phyloP scores from a whole-genome alignment of 2,888 invertebrate genomes.

The Trileptium ribeirensis region DNA sequence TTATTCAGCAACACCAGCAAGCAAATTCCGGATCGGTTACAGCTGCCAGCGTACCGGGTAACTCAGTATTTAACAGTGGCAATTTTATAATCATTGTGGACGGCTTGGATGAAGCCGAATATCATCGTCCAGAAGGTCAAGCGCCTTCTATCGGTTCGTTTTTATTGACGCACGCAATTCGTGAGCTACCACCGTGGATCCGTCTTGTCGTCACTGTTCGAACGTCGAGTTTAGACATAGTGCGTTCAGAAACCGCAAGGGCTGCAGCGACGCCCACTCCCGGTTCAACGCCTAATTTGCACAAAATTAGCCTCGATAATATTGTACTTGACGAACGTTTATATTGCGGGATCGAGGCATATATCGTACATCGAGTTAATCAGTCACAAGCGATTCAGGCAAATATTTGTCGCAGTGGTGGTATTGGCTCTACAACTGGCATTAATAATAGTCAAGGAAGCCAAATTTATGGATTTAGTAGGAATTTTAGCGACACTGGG shows the following conservation, averaged over 20 bases:
- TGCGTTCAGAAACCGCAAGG: constrained; percentile 20
- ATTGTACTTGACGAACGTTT: constrained; percentile 42
- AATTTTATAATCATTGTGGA: constrained; percentile 66
- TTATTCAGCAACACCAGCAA: not conserved
- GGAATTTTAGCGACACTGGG: not conserved
- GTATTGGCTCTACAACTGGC: not conserved
- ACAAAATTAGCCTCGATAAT: constrained; percentile 39
- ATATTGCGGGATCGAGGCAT: constrained; percentile 37
- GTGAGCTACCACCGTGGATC: constrained; percentile 77
- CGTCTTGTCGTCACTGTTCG: constrained; percentile 80
- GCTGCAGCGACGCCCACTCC: not conserved
- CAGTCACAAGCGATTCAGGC: not conserved
- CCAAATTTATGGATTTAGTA: not conserved
- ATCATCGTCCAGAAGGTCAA: constrained; percentile 77
- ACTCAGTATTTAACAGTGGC: not conserved
- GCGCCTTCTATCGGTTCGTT: constrained; percentile 88
- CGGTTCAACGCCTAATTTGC: not conserved
- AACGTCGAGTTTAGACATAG: constrained; percentile 59
- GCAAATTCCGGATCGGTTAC: not conserved
- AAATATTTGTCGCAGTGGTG: not conserved
- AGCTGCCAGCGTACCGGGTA: not conserved
- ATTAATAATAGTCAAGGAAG: not conserved
- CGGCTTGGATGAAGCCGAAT: constrained; percentile 88
- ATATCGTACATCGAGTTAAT: constrained; percentile 36
- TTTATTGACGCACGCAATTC: constrained; percentile 65